Conservation (phyloP, 2,113 vertebrate genomes). For the Oreochromis niloticus region DNA sequence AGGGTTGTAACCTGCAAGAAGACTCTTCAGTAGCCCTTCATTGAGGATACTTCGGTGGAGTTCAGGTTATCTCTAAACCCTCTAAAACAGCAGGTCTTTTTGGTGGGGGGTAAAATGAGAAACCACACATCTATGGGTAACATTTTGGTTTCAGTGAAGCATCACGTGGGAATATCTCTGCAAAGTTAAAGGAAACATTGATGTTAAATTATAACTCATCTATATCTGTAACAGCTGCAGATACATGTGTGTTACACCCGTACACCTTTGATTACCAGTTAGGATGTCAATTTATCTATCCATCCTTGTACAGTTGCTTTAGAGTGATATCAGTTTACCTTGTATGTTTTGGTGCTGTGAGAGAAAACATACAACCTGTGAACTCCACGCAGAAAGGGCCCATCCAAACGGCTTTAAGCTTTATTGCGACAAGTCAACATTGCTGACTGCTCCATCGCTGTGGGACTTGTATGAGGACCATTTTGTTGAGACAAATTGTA, state of each 20-base stretch:
- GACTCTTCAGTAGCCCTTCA: background rate
- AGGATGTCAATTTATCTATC: background rate
- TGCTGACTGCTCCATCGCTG: background rate
- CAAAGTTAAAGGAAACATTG: background rate
- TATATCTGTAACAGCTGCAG: background rate
- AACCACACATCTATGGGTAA: background rate
- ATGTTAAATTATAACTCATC: background rate
- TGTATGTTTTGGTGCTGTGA: accelerated
- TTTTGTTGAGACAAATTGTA: background rate
- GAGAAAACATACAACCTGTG: background rate
- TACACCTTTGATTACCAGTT: background rate
- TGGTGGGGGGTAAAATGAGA: background rate
- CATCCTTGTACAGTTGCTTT: background rate
- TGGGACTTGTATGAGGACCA: accelerated
- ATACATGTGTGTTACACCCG: background rate
- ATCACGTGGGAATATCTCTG: background rate
- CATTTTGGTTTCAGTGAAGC: background rate
- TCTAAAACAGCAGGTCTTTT: background rate
- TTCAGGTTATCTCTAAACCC: background rate
- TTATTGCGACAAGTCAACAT: background rate
- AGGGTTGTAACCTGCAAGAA: background rate
- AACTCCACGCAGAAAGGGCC: background rate
- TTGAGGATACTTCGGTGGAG: background rate
- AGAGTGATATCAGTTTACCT: background rate
- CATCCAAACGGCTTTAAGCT: background rate